Base-by-base conservation (phyloP, 2,797 vertebrate species). In the Dendrocincla tyrannina region DNA sequence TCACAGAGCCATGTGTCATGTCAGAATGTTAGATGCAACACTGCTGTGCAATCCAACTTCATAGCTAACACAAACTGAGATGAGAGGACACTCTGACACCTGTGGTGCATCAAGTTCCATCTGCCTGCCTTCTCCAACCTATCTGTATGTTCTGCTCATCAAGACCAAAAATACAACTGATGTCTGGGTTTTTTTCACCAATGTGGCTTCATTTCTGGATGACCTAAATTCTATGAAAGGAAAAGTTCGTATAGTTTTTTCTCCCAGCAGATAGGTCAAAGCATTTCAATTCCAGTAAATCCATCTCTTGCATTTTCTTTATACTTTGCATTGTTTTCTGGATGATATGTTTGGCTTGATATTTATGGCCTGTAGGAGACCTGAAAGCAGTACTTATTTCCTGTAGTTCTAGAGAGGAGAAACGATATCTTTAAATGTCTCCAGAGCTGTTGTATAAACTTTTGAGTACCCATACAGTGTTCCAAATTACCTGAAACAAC, bases 401-500 rank as follows among this genome's bases (percentile, higher is more conserved):
- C 30, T 76, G n/a, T 11, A 1, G 11, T 42, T 91, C 23, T 49
- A 37, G 14, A 56, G 10, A 1, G 4, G 16, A 82, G 35, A 47
- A 82, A 88, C 87, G 7, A 41, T 47, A 11, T 41, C 28, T 64
- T 79, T 63, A 84, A 47, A 19, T 5, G 3, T 11, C 33, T 85
- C 33, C 41, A 90, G 74, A 69, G 24, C 25, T 27, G 17, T 35
- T 84, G 44, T 42, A 59, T 74, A 50, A 59, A n/a, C 53, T 52
- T 88, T 68, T 62, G 22, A 17, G 20, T 88, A 84, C 10, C 4
- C 23, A 59, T 62, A 62, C 8, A 52, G 39, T 3, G 28, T 78
- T 86, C n/a, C n/a, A 76, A 88, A 84, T 81, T 72, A 73, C 62
- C 46, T 86, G 10, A 44, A 70, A 70, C 77, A 83, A 82, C 33